Conservation (phyloP, 2,113 vertebrate genomes). For the Choloepus hoffmanni region DNA sequence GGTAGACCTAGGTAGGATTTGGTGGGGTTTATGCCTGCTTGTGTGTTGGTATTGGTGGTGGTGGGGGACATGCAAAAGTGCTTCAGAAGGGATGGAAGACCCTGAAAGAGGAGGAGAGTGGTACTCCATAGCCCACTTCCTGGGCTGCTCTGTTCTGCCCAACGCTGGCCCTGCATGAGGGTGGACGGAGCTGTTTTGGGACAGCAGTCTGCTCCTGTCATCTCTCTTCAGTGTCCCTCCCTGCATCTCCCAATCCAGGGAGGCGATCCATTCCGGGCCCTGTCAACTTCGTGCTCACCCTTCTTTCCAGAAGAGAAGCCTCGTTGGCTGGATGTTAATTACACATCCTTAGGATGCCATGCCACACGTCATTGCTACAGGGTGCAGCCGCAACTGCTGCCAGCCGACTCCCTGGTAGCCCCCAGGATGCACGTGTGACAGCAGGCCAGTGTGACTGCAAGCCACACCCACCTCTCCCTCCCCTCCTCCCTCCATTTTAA, state of each 20-base stretch:
- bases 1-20: background rate
- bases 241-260: background rate
- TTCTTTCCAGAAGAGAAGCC: constrained; percentile 37
- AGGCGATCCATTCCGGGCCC: background rate
- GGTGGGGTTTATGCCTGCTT: background rate
- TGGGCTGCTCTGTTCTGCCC: background rate
- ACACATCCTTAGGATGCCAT: background rate
- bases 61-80: background rate
- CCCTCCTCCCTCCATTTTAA: background rate
- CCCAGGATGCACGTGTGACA: background rate
- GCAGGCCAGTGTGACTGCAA: background rate
- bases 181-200: too few relatives aligned
- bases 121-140: background rate
- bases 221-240: background rate
- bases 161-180: fast-evolving
- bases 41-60: too few relatives aligned
- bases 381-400: background rate
- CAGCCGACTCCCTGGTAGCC: background rate
- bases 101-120: background rate
- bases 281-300: background rate
- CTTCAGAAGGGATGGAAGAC: background rate
- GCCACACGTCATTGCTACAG: background rate
- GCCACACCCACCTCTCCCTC: background rate
- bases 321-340: background rate
- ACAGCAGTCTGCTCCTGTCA: too few relatives aligned